Conservation (phyloP, 2,113 vertebrate species). For the Bujurquina vittata region DNA sequence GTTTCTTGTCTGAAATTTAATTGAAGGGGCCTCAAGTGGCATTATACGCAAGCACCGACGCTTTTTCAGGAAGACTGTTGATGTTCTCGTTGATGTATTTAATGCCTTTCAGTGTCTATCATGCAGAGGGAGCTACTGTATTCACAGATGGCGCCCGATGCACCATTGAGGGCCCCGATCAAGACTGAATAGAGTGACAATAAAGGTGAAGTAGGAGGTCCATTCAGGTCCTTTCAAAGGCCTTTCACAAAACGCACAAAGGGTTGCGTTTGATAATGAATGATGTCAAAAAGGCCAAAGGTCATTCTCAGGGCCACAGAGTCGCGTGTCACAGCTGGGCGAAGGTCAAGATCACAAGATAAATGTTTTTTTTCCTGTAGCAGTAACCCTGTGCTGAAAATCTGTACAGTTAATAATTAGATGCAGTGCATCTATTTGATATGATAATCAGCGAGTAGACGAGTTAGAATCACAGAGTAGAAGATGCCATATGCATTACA, state of each 20-base stretch:
- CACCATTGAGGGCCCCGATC: slow-evolving; percentile 34
- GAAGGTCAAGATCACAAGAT: slow-evolving; percentile 23
- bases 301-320: slow-evolving; percentile 22
- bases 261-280: slow-evolving; percentile 37
- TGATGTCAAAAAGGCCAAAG: slow-evolving; percentile 49
- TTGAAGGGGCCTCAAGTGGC: slow-evolving; percentile 44
- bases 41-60: slow-evolving; percentile 8
- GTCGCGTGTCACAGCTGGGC: slow-evolving; percentile 43
- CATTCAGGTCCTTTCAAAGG: slow-evolving; percentile 58
- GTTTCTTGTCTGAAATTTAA: slow-evolving; percentile 30
- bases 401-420: background rate
- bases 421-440: background rate
- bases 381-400: background rate
- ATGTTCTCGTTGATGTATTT: slow-evolving; percentile 63
- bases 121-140: slow-evolving; percentile 29
- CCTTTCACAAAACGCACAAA: slow-evolving; percentile 39
- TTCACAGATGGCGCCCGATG: slow-evolving; percentile 63
- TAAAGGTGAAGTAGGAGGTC: slow-evolving; percentile 66
- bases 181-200: slow-evolving; percentile 54
- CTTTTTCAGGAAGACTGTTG: slow-evolving; percentile 41
- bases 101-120: slow-evolving; percentile 56
- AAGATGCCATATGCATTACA: background rate
- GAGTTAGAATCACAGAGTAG: background rate
- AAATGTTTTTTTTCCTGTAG: background rate
- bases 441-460: background rate